Evolutionary conservation across 2,888 invertebrate genomes (phyloP).

Genomic region (Xanthostigma xanthostigma): DNA sequence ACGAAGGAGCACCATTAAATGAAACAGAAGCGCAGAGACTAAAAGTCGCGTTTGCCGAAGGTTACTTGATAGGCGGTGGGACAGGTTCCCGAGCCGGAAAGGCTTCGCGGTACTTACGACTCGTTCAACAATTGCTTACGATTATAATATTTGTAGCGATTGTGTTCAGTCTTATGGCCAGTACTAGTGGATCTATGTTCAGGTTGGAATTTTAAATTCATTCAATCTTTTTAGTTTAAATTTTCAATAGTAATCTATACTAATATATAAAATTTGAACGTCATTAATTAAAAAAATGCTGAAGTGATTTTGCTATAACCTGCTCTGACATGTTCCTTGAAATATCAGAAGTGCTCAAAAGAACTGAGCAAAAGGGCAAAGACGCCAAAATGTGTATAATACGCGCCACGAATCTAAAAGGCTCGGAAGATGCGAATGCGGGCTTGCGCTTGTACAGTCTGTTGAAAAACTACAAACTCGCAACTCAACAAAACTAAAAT

Average conservation of each 20-base stretch:
- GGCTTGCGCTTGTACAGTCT: too few species aligned
- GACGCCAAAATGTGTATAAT: too few species aligned
- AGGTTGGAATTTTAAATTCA: slow-evolving; percentile 26
- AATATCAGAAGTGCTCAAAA: too few species aligned
- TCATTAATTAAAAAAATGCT: too few species aligned
- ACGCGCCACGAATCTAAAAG: too few species aligned
- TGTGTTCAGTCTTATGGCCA: slow-evolving; percentile 57
- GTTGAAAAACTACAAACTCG: too few species aligned
- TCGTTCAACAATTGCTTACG: slow-evolving; percentile 60
- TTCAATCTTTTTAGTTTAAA: background rate
- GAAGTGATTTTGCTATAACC: too few species aligned
- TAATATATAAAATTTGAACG: background rate
- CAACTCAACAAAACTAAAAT: too few species aligned
- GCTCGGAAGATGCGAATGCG: too few species aligned
- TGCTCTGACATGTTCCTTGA: too few species aligned
- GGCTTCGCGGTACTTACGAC: slow-evolving; percentile 45
- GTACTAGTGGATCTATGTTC: slow-evolving; percentile 57
- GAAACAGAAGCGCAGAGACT: slow-evolving; percentile 53
- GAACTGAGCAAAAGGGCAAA: too few species aligned
- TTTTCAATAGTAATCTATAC: background rate
- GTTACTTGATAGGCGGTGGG: slow-evolving; percentile 59
- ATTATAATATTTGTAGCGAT: slow-evolving; percentile 61
- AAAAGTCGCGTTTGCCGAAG: slow-evolving; percentile 84
- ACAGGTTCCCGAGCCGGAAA: slow-evolving; percentile 29
- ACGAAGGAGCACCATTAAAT: slow-evolving; percentile 25